These are phyloP conservation scores for Pseudolycoriella hygida DNA, from an alignment of 2,888 invertebrate species.

Conservation along the genomic window DNA sequence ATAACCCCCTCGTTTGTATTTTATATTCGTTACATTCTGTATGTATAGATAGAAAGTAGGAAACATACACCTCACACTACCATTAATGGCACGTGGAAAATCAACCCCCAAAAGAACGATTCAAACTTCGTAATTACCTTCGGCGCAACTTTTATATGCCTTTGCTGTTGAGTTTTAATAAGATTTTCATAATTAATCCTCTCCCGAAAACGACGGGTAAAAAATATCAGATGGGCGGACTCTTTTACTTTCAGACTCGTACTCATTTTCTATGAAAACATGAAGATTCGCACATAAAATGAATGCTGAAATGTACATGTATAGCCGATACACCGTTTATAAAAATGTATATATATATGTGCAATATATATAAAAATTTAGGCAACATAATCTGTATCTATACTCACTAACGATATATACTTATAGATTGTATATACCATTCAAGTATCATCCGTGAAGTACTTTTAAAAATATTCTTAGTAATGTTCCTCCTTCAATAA, in stretches of 20 bases:
- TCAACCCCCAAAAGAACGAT: conserved; percentile 4
- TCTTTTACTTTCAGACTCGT: conserved; percentile 1
- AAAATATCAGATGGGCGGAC: conserved; percentile 3
- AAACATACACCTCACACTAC: not conserved
- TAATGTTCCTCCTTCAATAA: conserved; percentile 5
- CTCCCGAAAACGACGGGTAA: not conserved
- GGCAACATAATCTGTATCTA: too few relatives aligned
- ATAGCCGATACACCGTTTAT: too few relatives aligned
- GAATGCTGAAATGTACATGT: not conserved
- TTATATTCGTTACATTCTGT: not conserved
- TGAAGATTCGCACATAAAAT: not conserved
- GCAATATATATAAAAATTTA: not conserved
- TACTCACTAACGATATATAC: not conserved
- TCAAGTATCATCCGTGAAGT: not conserved
- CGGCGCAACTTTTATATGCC: conserved; percentile 5
- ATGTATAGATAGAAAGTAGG: not conserved
- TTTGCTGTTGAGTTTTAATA: conserved; percentile 10
- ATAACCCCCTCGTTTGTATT: conserved; percentile 1
- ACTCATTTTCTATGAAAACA: not conserved
- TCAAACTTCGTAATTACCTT: conserved; percentile 7
- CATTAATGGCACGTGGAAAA: not conserved
- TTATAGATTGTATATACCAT: not conserved
- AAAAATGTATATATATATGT: not conserved
- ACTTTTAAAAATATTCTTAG: conserved; percentile 1
- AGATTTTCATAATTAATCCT: conserved; percentile 12